Conservation (phyloP, 1,140 invertebrate species). For the Trichoplusia ni region DNA sequence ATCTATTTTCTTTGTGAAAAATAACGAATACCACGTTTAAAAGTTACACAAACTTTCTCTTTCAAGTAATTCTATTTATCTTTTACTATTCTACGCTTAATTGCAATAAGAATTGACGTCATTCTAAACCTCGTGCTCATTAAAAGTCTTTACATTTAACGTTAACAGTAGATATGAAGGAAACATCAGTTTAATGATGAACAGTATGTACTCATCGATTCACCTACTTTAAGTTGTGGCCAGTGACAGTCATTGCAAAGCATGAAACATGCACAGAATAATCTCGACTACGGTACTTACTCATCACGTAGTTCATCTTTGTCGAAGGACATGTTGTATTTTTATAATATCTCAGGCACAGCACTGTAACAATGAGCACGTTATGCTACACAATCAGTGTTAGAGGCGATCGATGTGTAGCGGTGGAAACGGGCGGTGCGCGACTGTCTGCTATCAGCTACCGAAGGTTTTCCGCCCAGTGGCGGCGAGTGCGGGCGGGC, state of each 20-base stretch:
- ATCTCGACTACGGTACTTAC: conserved; percentile 59
- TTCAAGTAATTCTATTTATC: background rate
- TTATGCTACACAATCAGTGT: conserved; percentile 39
- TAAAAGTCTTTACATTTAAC: too few species aligned
- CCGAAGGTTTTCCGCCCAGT: conserved; percentile 54
- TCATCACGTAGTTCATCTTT: conserved; percentile 76
- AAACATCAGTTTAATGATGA: background rate
- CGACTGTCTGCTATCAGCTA: conserved; percentile 50
- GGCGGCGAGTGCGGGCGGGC: conserved; percentile 57
- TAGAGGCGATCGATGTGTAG: conserved; percentile 65
- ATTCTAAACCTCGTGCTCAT: too few species aligned
- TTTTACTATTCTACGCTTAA: too few species aligned
- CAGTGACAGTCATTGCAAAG: conserved; percentile 14
- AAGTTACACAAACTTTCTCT: background rate
- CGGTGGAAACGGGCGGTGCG: conserved; percentile 51
- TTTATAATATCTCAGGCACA: conserved; percentile 50
- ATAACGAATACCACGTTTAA: background rate
- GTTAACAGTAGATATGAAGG: background rate
- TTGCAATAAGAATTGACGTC: too few species aligned
- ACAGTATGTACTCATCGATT: conserved; percentile 20
- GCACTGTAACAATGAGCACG: conserved; percentile 31
- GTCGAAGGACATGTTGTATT: conserved; percentile 73
- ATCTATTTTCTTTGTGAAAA: too few species aligned
- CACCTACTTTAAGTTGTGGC: conserved; percentile 28
- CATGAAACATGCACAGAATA: background rate